Evolutionary conservation across 2,888 invertebrate species (phyloP).

Genomic region (Emmelina monodactyla): DNA sequence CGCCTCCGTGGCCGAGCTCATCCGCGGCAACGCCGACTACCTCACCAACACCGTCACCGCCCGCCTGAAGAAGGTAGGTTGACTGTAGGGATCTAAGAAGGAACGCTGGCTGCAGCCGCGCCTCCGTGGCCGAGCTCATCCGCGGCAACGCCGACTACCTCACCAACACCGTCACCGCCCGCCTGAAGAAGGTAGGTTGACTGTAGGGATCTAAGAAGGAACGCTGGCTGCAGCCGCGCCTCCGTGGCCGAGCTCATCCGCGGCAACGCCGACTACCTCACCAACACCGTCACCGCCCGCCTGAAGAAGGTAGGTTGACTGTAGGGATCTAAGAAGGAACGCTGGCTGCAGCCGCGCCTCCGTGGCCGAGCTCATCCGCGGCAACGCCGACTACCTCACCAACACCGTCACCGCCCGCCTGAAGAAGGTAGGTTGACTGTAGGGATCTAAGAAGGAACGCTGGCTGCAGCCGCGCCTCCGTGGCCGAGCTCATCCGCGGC

Average conservation of each 20-base stretch:
- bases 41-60: constrained; percentile 74
- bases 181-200: constrained; percentile 66
- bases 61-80: constrained; percentile 65
- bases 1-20: constrained; percentile 63
- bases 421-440: constrained; percentile 60
- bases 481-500: constrained; percentile 68
- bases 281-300: constrained; percentile 71
- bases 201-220: too few relatives aligned
- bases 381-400: constrained; percentile 78
- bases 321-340: too few relatives aligned
- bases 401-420: constrained; percentile 72
- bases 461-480: constrained; percentile 58
- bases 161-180: constrained; percentile 72
- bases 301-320: constrained; percentile 66
- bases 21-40: constrained; percentile 76
- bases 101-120: constrained; percentile 64
- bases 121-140: constrained; percentile 67
- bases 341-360: constrained; percentile 59
- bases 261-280: constrained; percentile 76
- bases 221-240: constrained; percentile 60
- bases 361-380: constrained; percentile 69
- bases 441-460: too few relatives aligned
- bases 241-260: constrained; percentile 69
- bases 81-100: too few relatives aligned
- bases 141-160: constrained; percentile 77